A percentile compares a stretch with the other conserved stretches of the same genome.
These are phyloP conservation scores for Prenolepis imparis DNA, from an alignment of 2,888 invertebrate genomes.

Conservation along the genomic window DNA sequence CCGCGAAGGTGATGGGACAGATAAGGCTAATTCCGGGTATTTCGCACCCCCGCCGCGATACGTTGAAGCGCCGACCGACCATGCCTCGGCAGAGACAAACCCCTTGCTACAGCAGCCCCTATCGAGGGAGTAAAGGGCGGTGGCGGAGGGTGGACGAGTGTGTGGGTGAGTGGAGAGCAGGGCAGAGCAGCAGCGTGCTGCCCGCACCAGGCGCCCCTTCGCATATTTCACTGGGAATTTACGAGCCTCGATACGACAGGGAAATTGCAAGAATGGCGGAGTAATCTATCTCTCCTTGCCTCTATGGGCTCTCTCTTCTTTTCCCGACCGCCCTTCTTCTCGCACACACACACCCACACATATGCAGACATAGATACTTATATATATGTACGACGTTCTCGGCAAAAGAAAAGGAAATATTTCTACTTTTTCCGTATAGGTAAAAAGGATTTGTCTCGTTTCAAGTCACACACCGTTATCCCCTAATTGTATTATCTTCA, in stretches of 20 bases:
- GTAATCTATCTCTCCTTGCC: constrained; percentile 92
- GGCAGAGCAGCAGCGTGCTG: constrained; percentile 85
- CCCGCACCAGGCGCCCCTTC: constrained; percentile 87
- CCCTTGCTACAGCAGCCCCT: constrained; percentile 82
- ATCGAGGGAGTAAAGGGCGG: constrained; percentile 79
- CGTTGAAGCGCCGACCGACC: constrained; percentile 63
- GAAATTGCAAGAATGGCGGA: constrained; percentile 97
- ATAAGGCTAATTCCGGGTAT: constrained; percentile 81
- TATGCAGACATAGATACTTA: constrained; percentile 59
- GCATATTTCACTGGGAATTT: constrained; percentile 95
- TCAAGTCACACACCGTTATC: constrained; percentile 70
- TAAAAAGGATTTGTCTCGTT: constrained; percentile 84
- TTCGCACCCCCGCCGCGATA: constrained; percentile 78
- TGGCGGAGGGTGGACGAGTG: constrained; percentile 72
- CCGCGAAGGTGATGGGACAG: constrained; percentile 71
- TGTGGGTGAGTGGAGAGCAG: constrained; percentile 78
- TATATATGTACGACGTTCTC: constrained; percentile 33
- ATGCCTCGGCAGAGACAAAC: constrained; percentile 78
- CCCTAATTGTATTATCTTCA: constrained; percentile 84
- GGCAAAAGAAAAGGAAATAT: constrained; percentile 77
- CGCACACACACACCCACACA: constrained; percentile 29
- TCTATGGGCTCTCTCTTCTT: constrained; percentile 82
- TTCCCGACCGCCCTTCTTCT: constrained; percentile 78
- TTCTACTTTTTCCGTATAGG: constrained; percentile 76
- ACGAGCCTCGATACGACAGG: constrained; percentile 96